Evolutionary conservation across 2,797 vertebrate species (phyloP).

Genomic region (Pseudocheirus occidentalis): DNA sequence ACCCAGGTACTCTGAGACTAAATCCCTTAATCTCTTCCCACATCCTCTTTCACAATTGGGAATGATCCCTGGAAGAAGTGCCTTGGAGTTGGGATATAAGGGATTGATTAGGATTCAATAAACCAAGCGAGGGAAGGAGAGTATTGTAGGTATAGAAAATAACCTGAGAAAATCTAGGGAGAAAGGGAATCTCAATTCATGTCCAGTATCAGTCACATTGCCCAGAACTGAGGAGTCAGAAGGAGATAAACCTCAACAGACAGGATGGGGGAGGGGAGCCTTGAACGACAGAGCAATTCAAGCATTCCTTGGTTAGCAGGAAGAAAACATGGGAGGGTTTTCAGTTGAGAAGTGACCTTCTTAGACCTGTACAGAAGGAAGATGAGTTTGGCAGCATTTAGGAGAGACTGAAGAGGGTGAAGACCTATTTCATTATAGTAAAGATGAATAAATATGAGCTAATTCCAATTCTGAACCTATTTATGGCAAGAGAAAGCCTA

Average conservation of each 20-base stretch:
- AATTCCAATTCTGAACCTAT: background rate
- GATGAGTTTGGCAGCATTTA: background rate
- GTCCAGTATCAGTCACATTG: background rate
- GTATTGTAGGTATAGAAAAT: background rate
- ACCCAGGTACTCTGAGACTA: background rate
- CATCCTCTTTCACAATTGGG: background rate
- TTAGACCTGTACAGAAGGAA: background rate
- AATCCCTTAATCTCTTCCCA: background rate
- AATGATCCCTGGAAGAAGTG: background rate
- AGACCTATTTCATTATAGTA: background rate
- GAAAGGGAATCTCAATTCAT: background rate
- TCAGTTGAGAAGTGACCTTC: background rate
- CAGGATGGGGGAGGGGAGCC: background rate
- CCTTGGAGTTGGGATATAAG: background rate
- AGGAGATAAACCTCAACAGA: background rate
- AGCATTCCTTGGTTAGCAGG: background rate
- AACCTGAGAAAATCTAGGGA: background rate
- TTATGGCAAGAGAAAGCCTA: background rate
- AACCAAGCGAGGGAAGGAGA: background rate
- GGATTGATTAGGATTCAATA: background rate
- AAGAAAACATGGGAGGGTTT: background rate
- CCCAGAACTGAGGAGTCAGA: background rate
- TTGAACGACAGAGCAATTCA: background rate
- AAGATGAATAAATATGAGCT: background rate
- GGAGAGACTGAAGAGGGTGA: background rate